These are phyloP conservation scores for Calyptomena viridis DNA, from an alignment of 2,113 vertebrate species.

Conservation along the genomic window DNA sequence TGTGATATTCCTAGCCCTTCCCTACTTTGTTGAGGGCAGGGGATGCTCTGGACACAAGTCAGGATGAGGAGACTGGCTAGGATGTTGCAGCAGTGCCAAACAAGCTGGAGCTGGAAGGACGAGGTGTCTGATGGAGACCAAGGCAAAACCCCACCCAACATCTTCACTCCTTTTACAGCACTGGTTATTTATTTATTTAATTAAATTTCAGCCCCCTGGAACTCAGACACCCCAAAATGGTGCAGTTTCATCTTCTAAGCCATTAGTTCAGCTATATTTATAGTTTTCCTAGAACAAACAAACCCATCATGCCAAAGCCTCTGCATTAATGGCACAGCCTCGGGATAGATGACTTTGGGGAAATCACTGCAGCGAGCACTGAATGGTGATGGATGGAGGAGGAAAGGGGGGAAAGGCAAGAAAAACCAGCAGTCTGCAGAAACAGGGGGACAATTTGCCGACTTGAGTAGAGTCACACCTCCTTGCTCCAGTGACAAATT, in stretches of 20 bases:
- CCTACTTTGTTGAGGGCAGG: neutral
- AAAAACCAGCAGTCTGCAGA: constrained; percentile 1
- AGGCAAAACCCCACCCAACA: neutral
- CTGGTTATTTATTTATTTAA: neutral
- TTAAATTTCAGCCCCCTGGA: neutral
- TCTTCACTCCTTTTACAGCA: neutral
- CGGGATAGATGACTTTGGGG: constrained; percentile 59
- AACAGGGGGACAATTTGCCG: constrained; percentile 34
- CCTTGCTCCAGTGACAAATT: constrained; percentile 59
- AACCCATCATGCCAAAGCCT: neutral
- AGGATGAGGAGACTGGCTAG: neutral
- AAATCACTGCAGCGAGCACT: constrained; percentile 35
- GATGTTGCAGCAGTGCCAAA: neutral
- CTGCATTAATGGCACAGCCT: neutral
- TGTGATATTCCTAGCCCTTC: neutral
- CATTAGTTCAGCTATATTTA: constrained; percentile 29
- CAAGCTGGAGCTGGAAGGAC: neutral
- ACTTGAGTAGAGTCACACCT: constrained; percentile 43
- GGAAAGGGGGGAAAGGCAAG: neutral
- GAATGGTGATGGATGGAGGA: constrained; percentile 39
- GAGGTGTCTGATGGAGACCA: neutral
- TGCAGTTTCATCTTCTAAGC: neutral
- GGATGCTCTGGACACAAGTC: neutral
- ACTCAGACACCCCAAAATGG: neutral
- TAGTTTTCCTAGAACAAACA: constrained; percentile 57